Evolutionary conservation across 2,888 invertebrate genomes (phyloP), one percentile per base, ranked within the genome.

Genomic region (Heliconius cydno): DNA sequence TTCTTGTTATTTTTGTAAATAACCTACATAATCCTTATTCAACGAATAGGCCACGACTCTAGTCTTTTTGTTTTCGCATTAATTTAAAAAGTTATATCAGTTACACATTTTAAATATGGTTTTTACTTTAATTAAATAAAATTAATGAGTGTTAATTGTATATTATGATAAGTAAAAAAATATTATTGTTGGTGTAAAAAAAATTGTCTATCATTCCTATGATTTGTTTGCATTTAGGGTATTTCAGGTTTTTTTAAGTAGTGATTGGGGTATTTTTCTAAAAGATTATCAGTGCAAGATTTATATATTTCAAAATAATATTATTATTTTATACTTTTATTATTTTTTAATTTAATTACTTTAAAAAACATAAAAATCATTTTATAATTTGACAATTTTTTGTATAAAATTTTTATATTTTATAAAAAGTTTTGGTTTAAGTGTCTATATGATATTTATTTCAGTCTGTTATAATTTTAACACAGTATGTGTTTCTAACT

Each of bases 161-260:
- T 70, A 19, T 46, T 46, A 41, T 41, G 68, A 68, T n/a, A 68
- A 68, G 68, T 38, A 68, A 25, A 70, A 70, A 67, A 68, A 67
- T 22, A 70, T 41, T 12, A 38, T 68, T 68, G n/a, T 41, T 15
- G 25, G 38, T 68, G 13, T 38, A 7, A n/a, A 38, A n/a, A 68
- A n/a, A n/a, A 7, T 13, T 70, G 15, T 70, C 22, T 25, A 46
- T 70, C 70, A 70, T 70, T 70, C 70, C 70, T 70, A 70, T 41
- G 1, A 68, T 25, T 46, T 70, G 41, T 46, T 70, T 6, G 70
- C 70, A 70, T 70, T 70, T 70, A 70, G 41, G 25, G 41, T 25
- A 28, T 70, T 41, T 70, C n/a, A 6, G 5, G 7, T 13, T 13
- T 70, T 70, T 70, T 68, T 66, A 15, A 30, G 30, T 30, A 30